Percentiles rank a stretch among this genome's conserved stretches.
Evolutionary conservation across 1,140 invertebrate species (phyloP).

Genomic region (Ceratosolen fusciceps): DNA sequence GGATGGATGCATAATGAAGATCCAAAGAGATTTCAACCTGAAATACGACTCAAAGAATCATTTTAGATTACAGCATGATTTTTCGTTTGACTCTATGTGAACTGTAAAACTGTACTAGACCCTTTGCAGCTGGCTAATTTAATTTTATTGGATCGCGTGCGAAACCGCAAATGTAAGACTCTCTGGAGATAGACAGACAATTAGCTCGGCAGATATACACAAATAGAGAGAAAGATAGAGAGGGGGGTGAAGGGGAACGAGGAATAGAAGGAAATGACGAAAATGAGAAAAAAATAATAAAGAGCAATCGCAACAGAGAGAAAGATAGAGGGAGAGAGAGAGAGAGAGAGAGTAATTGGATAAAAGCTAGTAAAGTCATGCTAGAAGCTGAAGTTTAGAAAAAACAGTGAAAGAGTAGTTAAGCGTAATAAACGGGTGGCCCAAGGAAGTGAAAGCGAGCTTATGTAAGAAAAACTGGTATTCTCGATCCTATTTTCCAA

Average conservation of each 20-base stretch:
- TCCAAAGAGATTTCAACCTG: slow-evolving; percentile 8
- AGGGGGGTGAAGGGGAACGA: no score
- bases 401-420: background rate
- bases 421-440: background rate
- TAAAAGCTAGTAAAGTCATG: background rate
- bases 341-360: background rate
- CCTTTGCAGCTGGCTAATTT: background rate
- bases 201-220: no score
- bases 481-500: background rate
- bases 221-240: no score
- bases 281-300: background rate
- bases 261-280: background rate
- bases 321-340: background rate
- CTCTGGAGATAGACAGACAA: background rate
- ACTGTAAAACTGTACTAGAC: background rate
- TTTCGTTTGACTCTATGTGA: slow-evolving; percentile 15
- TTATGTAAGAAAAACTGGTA: background rate
- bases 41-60: background rate
- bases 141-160: slow-evolving; percentile 30
- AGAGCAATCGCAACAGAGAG: background rate
- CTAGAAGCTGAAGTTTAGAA: background rate
- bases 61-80: slow-evolving; percentile 22
- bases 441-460: background rate
- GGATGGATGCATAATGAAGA: background rate
- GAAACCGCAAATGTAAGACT: background rate